Evolutionary conservation across 2,113 vertebrate genomes (phyloP).

Genomic region (Synodontis membranacea): DNA sequence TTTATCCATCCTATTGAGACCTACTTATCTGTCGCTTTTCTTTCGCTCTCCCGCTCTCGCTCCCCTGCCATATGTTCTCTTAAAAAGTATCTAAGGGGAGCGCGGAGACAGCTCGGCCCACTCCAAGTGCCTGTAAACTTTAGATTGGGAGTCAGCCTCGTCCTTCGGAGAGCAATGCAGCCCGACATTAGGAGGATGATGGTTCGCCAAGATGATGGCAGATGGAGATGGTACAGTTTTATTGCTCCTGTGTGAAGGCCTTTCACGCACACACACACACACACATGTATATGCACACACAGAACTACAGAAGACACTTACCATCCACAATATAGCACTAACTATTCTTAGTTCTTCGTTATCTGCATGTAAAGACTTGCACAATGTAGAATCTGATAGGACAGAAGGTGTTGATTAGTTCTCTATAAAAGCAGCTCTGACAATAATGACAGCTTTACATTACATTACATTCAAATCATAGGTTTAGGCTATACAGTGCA

Average conservation of each 20-base stretch:
- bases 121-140: constrained; percentile 55
- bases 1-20: constrained; percentile 56
- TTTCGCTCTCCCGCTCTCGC: background rate
- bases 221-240: constrained; percentile 56
- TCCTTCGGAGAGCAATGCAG: constrained; percentile 44
- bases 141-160: constrained; percentile 19
- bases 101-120: constrained; percentile 58
- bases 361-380: background rate
- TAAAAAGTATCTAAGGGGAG: constrained; percentile 65
- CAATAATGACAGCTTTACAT: background rate
- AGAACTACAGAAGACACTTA: background rate
- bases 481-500: background rate
- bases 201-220: constrained; percentile 38
- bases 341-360: background rate
- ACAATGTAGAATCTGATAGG: too few relatives aligned
- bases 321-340: background rate
- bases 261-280: background rate
- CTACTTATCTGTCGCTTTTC: constrained; percentile 41
- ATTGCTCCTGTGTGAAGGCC: constrained; percentile 67
- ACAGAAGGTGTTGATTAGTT: background rate
- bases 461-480: background rate
- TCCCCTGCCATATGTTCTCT: constrained; percentile 69
- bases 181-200: constrained; percentile 28
- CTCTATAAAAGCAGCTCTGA: background rate
- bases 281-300: background rate